phyloP scores from a whole-genome alignment of 2,113 vertebrate species.

The Dasypus novemcinctus region DNA sequence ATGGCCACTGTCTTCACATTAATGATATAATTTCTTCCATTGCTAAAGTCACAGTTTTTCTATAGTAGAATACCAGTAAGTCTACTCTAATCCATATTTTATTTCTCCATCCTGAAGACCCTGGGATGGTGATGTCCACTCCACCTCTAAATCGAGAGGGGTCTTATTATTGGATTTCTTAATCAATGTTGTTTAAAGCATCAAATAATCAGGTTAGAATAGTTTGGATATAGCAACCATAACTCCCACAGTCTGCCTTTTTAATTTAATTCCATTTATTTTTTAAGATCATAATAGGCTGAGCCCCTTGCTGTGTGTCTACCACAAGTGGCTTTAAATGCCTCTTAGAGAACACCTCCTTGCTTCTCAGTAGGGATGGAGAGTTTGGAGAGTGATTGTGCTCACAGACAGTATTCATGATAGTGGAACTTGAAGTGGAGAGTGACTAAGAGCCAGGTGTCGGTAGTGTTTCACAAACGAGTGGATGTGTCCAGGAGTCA shows the following conservation, averaged over 20 bases:
- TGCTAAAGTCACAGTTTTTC: too few species aligned
- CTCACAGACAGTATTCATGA: not conserved
- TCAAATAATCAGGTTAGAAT: not conserved
- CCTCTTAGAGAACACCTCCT: not conserved
- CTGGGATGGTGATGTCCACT: too few species aligned
- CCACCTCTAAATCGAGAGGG: too few species aligned
- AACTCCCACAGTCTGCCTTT: not conserved
- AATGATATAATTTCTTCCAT: too few species aligned
- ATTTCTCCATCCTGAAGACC: too few species aligned
- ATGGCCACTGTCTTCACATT: too few species aligned
- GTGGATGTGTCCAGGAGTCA: not conserved
- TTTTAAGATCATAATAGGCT: not conserved
- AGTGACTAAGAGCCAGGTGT: not conserved
- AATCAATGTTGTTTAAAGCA: slow-evolving; percentile 4
- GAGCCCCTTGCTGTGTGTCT: not conserved
- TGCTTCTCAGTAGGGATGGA: not conserved
- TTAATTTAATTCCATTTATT: slow-evolving; percentile 34
- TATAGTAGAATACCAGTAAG: too few species aligned
- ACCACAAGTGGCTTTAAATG: not conserved
- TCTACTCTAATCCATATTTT: too few species aligned
- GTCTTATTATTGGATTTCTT: too few species aligned
- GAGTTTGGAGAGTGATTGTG: not conserved
- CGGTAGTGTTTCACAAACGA: not conserved
- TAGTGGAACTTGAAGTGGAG: not conserved
- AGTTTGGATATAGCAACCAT: not conserved